Evolutionary conservation across 2,888 invertebrate species (phyloP), one percentile per base, ranked within the genome.

Genomic region (Chaetoderma sp.): DNA sequence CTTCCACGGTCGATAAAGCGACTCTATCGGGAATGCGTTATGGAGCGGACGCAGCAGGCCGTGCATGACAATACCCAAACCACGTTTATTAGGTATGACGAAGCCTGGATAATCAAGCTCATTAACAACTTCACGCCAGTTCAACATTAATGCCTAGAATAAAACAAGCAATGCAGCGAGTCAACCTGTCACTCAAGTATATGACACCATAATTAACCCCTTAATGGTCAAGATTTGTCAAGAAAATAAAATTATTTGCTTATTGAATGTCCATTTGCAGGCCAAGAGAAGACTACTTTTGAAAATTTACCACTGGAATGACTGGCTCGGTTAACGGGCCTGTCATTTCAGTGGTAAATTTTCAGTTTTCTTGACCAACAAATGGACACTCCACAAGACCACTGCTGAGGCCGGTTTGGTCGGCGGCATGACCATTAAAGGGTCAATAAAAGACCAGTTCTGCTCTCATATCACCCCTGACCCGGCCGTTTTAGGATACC

Each of bases 41-140:
- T 79, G 77, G 2, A 86, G 77, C 6, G 95, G 96, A 66, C 93
- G 87, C 68, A 93, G 90, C 60, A 98, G 88, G 56, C 94, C 94
- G 57, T 92, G 93, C 75, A 96, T 91, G 45, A 98, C 88, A 60
- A 98, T 87, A 77, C 90, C 91, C 60, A 98, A 88, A 2, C 95
- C 94, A 81, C 92, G 91, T 75, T 96, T 90, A 86, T 96, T 78
- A 23, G 61, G 57, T 33, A 86, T 77, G 50, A 76, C 57, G 66
- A 98, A 98, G 77, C 95, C 95, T 2, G 92, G 90, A 86, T 97
- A 94, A 85, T 99, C 98, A 42, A 98, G 88, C 87, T 96, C 95
- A 68, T 91, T 88, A 73, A 97, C 92, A 0, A 98, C 95, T 81
- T 96, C 96, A 82, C 93, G 93, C 97, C 98, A 98, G 77, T 93